Percentiles rank a stretch among this genome's conserved stretches.
phyloP scores from a whole-genome alignment of 64 coral and sea anemone species.

The Pachyseris speciosa region DNA sequence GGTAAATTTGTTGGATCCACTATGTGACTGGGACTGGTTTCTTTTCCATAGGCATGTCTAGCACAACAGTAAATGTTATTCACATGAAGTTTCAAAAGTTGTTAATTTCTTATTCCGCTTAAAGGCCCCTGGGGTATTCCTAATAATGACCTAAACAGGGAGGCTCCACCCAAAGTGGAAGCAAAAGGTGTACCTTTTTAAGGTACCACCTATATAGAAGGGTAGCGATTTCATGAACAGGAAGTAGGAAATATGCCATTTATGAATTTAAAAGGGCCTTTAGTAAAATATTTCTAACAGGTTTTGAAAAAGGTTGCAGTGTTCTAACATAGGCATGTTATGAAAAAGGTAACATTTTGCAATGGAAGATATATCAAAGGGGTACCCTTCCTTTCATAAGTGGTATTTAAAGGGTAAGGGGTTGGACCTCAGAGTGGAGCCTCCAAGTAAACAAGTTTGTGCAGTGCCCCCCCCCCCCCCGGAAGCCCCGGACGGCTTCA shows the following conservation, averaged over 20 bases:
- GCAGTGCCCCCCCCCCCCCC: background rate
- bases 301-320: no score
- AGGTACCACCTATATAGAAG: no score
- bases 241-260: no score
- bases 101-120: no score
- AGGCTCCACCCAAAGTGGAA: background rate
- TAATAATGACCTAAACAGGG: background rate
- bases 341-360: no score
- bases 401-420: background rate
- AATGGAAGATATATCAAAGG: no score
- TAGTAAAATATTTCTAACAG: no score
- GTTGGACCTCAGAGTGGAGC: background rate
- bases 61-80: background rate
- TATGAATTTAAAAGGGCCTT: no score
- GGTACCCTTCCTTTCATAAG: no score
- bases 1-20: slow-evolving; percentile 20
- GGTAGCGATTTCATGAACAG: no score
- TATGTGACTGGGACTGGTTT: background rate
- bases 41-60: background rate
- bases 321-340: no score
- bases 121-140: background rate
- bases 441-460: background rate
- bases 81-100: no score
- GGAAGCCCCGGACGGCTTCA: background rate
- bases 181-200: background rate